These are phyloP conservation scores for Cactoblastis cactorum DNA, from an alignment of 2,888 invertebrate species.

Conservation along the genomic window DNA sequence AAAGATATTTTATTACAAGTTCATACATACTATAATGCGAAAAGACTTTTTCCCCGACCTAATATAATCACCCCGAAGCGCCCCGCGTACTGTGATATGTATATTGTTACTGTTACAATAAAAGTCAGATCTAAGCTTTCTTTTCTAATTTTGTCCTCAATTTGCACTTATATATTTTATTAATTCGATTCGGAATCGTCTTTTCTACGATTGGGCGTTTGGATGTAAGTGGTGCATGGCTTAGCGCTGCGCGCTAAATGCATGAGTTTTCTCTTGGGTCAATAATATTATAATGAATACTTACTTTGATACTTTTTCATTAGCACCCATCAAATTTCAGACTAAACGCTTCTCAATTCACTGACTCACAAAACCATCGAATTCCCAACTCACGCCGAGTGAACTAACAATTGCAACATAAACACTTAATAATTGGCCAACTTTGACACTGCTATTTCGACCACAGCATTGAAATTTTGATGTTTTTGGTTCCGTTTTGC, in stretches of 20 bases:
- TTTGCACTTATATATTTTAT: constrained; percentile 49
- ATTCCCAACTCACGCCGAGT: constrained; percentile 34
- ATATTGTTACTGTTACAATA: constrained; percentile 78
- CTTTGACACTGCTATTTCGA: constrained; percentile 23
- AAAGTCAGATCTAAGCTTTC: constrained; percentile 59
- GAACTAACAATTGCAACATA: constrained; percentile 22
- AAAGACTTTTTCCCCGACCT: too few species aligned
- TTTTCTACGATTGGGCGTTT: constrained; percentile 48
- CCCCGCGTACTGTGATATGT: constrained; percentile 80
- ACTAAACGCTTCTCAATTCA: constrained; percentile 36
- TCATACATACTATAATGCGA: too few species aligned
- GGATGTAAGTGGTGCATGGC: constrained; percentile 76
- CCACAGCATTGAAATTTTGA: constrained; percentile 15
- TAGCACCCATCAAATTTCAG: constrained; percentile 7
- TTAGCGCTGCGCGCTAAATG: constrained; percentile 63
- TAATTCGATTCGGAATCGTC: constrained; percentile 41
- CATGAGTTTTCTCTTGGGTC: constrained; percentile 62
- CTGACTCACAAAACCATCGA: constrained; percentile 29
- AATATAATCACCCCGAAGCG: constrained; percentile 72
- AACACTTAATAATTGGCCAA: constrained; percentile 29
- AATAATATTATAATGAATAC: constrained; percentile 37
- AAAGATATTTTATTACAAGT: too few species aligned
- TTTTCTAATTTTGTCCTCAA: constrained; percentile 53
- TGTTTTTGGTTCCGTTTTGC: constrained; percentile 40
- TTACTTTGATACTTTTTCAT: constrained; percentile 7